Conservation (phyloP, 1,140 invertebrate species). For the Anagrus nilaparvatae region DNA sequence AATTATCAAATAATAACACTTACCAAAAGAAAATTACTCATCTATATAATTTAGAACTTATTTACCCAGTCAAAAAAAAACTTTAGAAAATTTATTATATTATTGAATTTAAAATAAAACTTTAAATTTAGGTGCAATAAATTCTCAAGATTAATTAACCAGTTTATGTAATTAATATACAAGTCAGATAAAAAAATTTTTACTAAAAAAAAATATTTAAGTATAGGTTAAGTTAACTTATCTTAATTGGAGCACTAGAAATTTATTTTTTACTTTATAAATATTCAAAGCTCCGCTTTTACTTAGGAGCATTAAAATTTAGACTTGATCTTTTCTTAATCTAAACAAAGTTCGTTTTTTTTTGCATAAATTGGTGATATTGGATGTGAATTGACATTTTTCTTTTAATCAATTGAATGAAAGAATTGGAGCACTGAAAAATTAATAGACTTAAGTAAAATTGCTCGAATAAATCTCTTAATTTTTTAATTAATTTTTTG, state of each 20-base stretch:
- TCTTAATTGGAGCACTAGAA: constrained; percentile 4
- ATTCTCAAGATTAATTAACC: no score
- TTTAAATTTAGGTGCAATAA: background rate
- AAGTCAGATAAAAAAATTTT: background rate
- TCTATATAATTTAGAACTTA: no score
- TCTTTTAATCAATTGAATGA: no score
- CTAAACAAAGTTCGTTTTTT: no score
- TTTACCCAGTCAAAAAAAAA: background rate
- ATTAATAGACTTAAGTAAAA: no score
- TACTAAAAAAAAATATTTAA: background rate
- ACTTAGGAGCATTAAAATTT: constrained; percentile 1
- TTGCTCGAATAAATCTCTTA: no score
- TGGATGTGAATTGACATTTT: no score
- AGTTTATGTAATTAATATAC: background rate
- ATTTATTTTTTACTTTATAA: constrained; percentile 5
- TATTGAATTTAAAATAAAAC: background rate
- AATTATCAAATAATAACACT: no score
- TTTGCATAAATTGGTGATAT: no score
- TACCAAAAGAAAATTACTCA: no score
- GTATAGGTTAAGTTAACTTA: background rate
- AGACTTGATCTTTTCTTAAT: background rate
- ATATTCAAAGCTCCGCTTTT: constrained; percentile 6
- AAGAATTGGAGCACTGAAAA: no score
- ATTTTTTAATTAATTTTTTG: no score
- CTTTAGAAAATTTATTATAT: background rate